Percentiles rank a stretch among this genome's conserved stretches.
These are phyloP conservation scores for Paracentrotus lividus DNA, from an alignment of 53 echinoderm and acorn worm genomes.

Conservation along the genomic window DNA sequence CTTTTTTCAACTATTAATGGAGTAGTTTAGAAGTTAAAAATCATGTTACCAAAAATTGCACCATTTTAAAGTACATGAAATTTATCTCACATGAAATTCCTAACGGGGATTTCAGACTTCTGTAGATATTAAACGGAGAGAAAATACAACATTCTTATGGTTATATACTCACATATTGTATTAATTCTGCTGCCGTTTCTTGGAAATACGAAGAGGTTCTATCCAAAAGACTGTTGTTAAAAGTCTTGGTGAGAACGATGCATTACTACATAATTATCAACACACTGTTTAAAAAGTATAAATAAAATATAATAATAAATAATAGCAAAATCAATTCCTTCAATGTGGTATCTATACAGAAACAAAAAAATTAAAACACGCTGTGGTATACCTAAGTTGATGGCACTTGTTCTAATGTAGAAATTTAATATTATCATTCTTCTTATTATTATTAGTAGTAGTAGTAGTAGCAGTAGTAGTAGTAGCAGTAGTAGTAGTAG, in stretches of 20 bases:
- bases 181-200: neutral
- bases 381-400: neutral
- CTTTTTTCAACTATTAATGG: too few relatives aligned
- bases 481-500: too few relatives aligned
- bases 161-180: constrained; percentile 7
- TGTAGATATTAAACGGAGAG: too few relatives aligned
- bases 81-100: too few relatives aligned
- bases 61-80: too few relatives aligned
- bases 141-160: too few relatives aligned
- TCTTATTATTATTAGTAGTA: too few relatives aligned
- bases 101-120: too few relatives aligned
- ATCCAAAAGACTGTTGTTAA: constrained; percentile 32
- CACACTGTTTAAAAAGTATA: neutral
- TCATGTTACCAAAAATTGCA: too few relatives aligned
- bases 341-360: neutral
- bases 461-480: too few relatives aligned
- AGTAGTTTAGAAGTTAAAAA: too few relatives aligned
- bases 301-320: neutral
- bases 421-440: too few relatives aligned
- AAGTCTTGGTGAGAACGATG: neutral
- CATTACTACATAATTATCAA: constrained; percentile 33
- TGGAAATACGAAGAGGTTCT: neutral
- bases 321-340: neutral
- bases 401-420: neutral
- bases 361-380: neutral